Base-by-base conservation (phyloP, 2,113 vertebrate species). In the Meriones unguiculatus region DNA sequence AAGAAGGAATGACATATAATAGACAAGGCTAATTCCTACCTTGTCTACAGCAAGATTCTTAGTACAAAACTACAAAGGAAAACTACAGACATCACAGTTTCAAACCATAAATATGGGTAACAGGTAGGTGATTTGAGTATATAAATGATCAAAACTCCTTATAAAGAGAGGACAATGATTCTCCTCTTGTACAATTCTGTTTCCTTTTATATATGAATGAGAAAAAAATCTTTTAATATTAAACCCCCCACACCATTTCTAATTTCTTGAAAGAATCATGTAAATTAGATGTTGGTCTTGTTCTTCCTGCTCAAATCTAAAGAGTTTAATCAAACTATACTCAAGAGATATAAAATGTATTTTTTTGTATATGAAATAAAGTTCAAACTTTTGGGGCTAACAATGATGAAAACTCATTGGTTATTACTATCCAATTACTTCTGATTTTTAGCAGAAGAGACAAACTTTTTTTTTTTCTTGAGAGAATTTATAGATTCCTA, bases 391-490 rank as follows among this genome's bases (percentile, higher is more conserved):
- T 2, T n/a, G 70, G 84, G 54, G 4, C 20, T 50, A 86, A 89
- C 90, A 91, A 87, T 92, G 95, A 70, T 64, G 94, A 72, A 64
- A 9, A 25, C 17, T 80, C 70, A 87, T 91, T 92, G 95, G 97
- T 84, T 69, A 96, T 97, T 96, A 90, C 97, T 62, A 70, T 38
- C 38, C 72, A 94, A 2, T 88, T 95, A 41, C 67, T 41, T 97
- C 87, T 50, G 62, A 70, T 77, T 96, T 97, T 69, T 95, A 70
- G 86, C 94, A 54, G 64, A 93, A 41, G 75, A 93, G 25, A 84
- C 18, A 77, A 95, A n/a, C 86, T 95, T 87, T 77, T 95, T 96
- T 97, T 98, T 87, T 97, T 98, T 89, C 94, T 11, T 72, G 1
- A 77, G 25, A 96, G 70, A 82, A 91, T 92, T 69, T 65, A 89